Evolutionary conservation across 2,888 invertebrate species (phyloP), one percentile per base, ranked within the genome.

Genomic region (Morinoia aosen): DNA sequence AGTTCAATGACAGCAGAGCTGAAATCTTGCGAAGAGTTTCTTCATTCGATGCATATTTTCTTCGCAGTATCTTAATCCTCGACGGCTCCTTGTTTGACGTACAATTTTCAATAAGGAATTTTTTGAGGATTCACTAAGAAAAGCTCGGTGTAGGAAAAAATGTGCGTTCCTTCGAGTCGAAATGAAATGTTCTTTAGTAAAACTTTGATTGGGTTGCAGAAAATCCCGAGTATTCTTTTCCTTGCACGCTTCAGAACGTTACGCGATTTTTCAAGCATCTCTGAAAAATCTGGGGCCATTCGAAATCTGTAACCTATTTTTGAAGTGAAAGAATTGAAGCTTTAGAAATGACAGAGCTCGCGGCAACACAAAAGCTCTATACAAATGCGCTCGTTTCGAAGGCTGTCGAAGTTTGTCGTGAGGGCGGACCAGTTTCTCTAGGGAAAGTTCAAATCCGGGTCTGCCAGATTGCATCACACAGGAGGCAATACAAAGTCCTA

Each of bases 391-490:
- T 76, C 76, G 76, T 25, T 76, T 76, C 76, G 33, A 33, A 76
- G 33, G 19, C 76, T 33, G 76, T 33, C 76, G 76, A 76, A 76
- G 76, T 76, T 76, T 76, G 76, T 76, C 76, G 76, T 76, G 76
- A 33, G 25, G 25, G 8, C 25, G 76, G 76, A 33, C 76, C 76
- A 76, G 76, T 33, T 76, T 90, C 90, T 39, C 90, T 40, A 5
- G 39, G 90, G 40, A 39, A 48, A 11, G 90, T 19, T 40, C 19
- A 57, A 93, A 57, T 57, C 93, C 16, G 11, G n/a, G 93, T n/a
- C 48, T 93, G 93, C 57, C 93, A 93, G 93, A 93, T 93, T 93
- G 93, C 57, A 93, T 93, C 93, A 93, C 48, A 48, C 48, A 57
- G 57, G 93, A 93, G 58, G 57, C 93, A 93, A 93, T 93, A 57